A percentile compares a stretch with the other conserved stretches of the same genome.
Evolutionary conservation across 2,888 invertebrate species (phyloP).

Genomic region (Meiosimyza platycephala): DNA sequence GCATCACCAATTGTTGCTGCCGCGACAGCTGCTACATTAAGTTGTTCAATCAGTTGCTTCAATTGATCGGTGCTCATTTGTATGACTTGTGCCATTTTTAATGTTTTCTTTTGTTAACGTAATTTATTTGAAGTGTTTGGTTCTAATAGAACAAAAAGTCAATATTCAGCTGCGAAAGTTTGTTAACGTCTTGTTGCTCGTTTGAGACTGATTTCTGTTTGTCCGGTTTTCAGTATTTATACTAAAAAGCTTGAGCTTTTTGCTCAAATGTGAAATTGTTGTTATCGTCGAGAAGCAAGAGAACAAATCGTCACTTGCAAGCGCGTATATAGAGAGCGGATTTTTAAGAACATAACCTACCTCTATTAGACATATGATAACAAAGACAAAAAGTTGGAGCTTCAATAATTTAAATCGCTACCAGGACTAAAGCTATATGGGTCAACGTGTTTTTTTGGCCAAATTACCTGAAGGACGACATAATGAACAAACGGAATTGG

Average conservation of each 20-base stretch:
- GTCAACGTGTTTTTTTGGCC: slow-evolving; percentile 59
- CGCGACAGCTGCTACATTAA: slow-evolving; percentile 51
- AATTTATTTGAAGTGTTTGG: not conserved
- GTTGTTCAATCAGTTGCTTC: slow-evolving; percentile 57
- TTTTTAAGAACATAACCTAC: too few relatives aligned
- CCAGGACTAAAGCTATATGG: slow-evolving; percentile 46
- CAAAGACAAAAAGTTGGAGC: too few relatives aligned
- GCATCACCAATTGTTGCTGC: slow-evolving; percentile 37
- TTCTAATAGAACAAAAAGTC: slow-evolving; percentile 22
- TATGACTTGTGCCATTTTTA: slow-evolving; percentile 50
- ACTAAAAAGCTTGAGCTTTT: not conserved
- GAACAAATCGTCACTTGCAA: too few relatives aligned
- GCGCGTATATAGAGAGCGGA: too few relatives aligned
- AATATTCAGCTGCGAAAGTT: slow-evolving; percentile 19
- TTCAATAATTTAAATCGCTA: too few relatives aligned
- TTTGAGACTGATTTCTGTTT: slow-evolving; percentile 15
- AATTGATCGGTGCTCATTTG: slow-evolving; percentile 62
- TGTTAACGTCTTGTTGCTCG: slow-evolving; percentile 11
- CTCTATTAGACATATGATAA: too few relatives aligned
- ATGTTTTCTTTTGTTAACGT: slow-evolving; percentile 5
- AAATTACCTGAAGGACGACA: slow-evolving; percentile 61
- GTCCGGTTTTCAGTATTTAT: not conserved
- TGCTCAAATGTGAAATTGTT: too few relatives aligned
- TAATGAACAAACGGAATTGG: slow-evolving; percentile 60
- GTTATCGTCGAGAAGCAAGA: too few relatives aligned